Percentiles rank a stretch among this genome's conserved stretches.
Evolutionary conservation across 2,888 invertebrate genomes (phyloP).

Genomic region (Acleris sparsana): DNA sequence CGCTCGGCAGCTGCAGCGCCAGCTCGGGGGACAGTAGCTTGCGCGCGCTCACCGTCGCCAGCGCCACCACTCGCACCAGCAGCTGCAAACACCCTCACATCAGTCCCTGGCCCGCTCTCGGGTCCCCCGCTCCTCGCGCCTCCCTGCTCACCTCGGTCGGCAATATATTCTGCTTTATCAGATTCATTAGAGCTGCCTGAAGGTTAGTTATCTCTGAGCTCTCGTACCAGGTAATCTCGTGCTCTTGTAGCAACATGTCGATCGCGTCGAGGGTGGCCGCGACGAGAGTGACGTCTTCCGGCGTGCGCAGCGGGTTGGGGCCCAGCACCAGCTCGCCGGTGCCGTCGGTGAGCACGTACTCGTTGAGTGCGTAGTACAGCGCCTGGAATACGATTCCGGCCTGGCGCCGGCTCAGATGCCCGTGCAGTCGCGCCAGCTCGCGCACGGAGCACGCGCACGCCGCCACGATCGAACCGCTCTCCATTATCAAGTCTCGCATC

Average conservation of each 20-base stretch:
- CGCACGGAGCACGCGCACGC: slow-evolving; percentile 43
- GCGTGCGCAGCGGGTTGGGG: slow-evolving; percentile 43
- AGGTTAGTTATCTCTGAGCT: slow-evolving; percentile 51
- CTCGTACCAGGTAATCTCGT: slow-evolving; percentile 55
- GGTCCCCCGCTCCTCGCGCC: not conserved
- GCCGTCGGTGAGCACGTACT: slow-evolving; percentile 47
- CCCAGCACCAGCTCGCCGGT: slow-evolving; percentile 43
- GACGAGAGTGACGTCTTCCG: slow-evolving; percentile 47
- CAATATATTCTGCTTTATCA: slow-evolving; percentile 47
- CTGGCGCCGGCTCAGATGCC: slow-evolving; percentile 46
- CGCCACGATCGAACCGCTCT: slow-evolving; percentile 38
- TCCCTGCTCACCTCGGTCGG: slow-evolving; percentile 46
- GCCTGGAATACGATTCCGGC: slow-evolving; percentile 51
- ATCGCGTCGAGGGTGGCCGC: slow-evolving; percentile 47
- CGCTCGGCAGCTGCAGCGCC: slow-evolving; percentile 86
- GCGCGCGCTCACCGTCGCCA: slow-evolving; percentile 86
- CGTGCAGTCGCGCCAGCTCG: slow-evolving; percentile 48
- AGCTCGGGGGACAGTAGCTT: slow-evolving; percentile 89
- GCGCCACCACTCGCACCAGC: slow-evolving; percentile 85
- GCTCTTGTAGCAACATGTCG: slow-evolving; percentile 51
- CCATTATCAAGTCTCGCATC: slow-evolving; percentile 42
- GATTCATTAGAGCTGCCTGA: slow-evolving; percentile 50
- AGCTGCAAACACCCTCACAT: slow-evolving; percentile 70
- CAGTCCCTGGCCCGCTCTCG: not conserved
- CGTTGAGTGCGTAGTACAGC: slow-evolving; percentile 49